phyloP scores from a whole-genome alignment of 2,888 invertebrate species.

The Pyralis farinalis region DNA sequence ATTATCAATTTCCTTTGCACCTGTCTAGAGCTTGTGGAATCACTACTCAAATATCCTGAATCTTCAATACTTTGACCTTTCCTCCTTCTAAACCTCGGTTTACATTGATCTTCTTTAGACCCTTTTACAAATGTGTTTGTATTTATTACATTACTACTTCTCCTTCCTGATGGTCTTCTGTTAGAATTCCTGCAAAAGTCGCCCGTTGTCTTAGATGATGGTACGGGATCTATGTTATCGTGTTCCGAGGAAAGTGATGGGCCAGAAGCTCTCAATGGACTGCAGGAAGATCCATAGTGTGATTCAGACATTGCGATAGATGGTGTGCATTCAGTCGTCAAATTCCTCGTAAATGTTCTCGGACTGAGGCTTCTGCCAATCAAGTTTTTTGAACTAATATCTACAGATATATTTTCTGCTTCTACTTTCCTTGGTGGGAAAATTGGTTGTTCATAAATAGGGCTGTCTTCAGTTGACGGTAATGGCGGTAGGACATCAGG shows the following conservation, averaged over 20 bases:
- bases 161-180: slow-evolving; percentile 37
- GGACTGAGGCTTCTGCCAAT: slow-evolving; percentile 83
- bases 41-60: slow-evolving; percentile 92
- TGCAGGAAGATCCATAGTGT: slow-evolving; percentile 47
- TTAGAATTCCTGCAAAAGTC: slow-evolving; percentile 42
- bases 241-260: slow-evolving; percentile 74
- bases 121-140: slow-evolving; percentile 64
- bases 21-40: slow-evolving; percentile 83
- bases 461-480: slow-evolving; percentile 73
- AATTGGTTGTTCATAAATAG: slow-evolving; percentile 82
- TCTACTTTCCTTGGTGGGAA: slow-evolving; percentile 77
- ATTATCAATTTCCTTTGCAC: slow-evolving; percentile 64
- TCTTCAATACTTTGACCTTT: slow-evolving; percentile 82
- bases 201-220: slow-evolving; percentile 27
- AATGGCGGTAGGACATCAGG: slow-evolving; percentile 86
- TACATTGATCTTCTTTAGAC: slow-evolving; percentile 40
- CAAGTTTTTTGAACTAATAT: slow-evolving; percentile 83
- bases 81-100: slow-evolving; percentile 49
- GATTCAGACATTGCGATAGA: slow-evolving; percentile 39
- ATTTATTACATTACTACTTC: slow-evolving; percentile 38
- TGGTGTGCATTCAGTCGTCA: slow-evolving; percentile 34
- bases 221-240: slow-evolving; percentile 49
- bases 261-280: slow-evolving; percentile 76
- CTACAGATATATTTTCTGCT: slow-evolving; percentile 44
- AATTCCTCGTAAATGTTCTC: slow-evolving; percentile 52